These are phyloP conservation scores for Agrotis ipsilon DNA, from an alignment of 2,888 invertebrate genomes.

Conservation along the genomic window DNA sequence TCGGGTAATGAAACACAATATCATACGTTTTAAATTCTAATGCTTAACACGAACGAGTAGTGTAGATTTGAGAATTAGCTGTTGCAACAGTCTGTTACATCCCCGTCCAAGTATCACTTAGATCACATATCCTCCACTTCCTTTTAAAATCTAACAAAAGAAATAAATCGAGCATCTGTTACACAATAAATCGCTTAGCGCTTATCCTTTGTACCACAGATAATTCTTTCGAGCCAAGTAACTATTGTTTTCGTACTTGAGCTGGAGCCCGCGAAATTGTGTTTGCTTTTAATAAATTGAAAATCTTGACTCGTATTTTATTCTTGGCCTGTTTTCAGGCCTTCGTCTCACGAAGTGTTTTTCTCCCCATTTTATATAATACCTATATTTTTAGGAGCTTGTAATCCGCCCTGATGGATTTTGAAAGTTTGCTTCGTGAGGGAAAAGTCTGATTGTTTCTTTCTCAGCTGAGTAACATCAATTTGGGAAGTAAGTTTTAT, in stretches of 20 bases:
- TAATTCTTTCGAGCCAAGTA: constrained; percentile 68
- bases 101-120: too few relatives aligned
- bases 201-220: constrained; percentile 43
- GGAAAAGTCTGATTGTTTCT: constrained; percentile 54
- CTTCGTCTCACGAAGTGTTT: constrained; percentile 61
- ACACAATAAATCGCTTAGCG: constrained; percentile 37
- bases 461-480: constrained; percentile 55
- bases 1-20: too few relatives aligned
- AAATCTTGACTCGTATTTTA: constrained; percentile 77
- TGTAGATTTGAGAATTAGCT: too few relatives aligned
- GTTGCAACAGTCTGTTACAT: too few relatives aligned
- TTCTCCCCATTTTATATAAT: constrained; percentile 60
- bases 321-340: constrained; percentile 62
- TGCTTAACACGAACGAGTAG: too few relatives aligned
- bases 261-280: constrained; percentile 74
- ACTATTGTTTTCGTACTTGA: constrained; percentile 75
- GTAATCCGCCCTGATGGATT: constrained; percentile 60
- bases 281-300: constrained; percentile 84
- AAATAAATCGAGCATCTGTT: not conserved
- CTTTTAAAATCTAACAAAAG: not conserved
- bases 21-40: too few relatives aligned
- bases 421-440: constrained; percentile 54
- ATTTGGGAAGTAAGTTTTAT: constrained; percentile 45
- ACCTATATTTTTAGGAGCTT: constrained; percentile 59
- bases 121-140: not conserved